Evolutionary conservation across 2,113 vertebrate genomes (phyloP), one percentile per base, ranked within the genome.

Genomic region (Elaphurus davidianus): DNA sequence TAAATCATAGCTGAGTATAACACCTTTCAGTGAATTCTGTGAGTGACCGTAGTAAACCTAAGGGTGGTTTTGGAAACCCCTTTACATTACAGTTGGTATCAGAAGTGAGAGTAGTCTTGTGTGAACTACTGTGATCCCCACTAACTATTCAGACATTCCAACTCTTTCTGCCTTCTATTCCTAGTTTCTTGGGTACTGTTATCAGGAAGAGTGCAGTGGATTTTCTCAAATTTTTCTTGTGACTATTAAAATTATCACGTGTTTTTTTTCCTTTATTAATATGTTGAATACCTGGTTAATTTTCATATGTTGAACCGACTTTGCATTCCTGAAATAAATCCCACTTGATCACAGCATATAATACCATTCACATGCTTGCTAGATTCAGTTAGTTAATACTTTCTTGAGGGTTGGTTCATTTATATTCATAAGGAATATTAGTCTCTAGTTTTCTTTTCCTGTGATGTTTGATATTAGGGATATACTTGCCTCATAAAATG

Each of bases 271-370:
- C 52, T 87, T 78, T 23, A 93, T 59, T 74, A 79, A 94, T 62
- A 76, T 17, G 5, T 3, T 64, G 59, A 54, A 16, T 88, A 55
- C 50, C 0, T 83, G 82, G 40, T 28, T 91, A 30, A 50, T 40
- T 87, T 87, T 92, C 59, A 25, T 30, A 92, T 50, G 62, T n/a
- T 91, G 62, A 95, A 57, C 52, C 6, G 40, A 92, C 13, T 92
- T 94, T 87, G 33, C 62, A 87, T 90, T 95, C 62, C 55, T 94
- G 36, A 93, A 40, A 88, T 91, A 95, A 92, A 79, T 57, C 52
- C 81, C 28, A 55, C 23, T 76, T 95, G 62, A 57, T 90, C 36
- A 54, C 30, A 36, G 47, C 40, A 0, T 90, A n/a, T 40, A 94
- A 82, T 83, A 19, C 25, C 79, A 93, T 87, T 79, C 64, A 57